Evolutionary conservation across 2,888 invertebrate genomes (phyloP).

Genomic region (Leucoptera coffeella): DNA sequence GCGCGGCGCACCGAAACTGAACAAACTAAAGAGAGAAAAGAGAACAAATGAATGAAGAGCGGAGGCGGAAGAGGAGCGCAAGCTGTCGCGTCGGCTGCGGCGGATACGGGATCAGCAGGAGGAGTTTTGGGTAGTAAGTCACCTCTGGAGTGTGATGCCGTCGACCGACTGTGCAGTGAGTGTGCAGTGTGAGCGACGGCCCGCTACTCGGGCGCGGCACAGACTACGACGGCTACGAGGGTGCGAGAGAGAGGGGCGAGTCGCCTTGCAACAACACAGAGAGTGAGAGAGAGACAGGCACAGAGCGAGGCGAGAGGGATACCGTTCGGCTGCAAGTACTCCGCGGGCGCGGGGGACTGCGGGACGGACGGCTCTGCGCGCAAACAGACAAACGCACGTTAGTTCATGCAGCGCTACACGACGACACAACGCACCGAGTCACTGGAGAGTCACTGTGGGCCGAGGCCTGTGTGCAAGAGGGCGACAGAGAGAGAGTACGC

Average conservation of each 20-base stretch:
- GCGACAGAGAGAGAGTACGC: slow-evolving; percentile 5
- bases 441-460: not conserved
- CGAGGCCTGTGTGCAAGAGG: slow-evolving; percentile 8
- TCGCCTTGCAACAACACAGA: too few relatives aligned
- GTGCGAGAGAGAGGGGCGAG: too few relatives aligned
- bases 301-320: slow-evolving; percentile 11
- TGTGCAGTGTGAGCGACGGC: not conserved
- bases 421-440: slow-evolving; percentile 5
- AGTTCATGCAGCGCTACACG: slow-evolving; percentile 31
- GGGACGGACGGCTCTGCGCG: slow-evolving; percentile 47
- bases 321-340: slow-evolving; percentile 52
- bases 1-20: slow-evolving; percentile 83
- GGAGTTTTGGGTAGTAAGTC: slow-evolving; percentile 70
- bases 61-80: slow-evolving; percentile 5
- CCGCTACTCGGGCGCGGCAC: not conserved
- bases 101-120: slow-evolving; percentile 18
- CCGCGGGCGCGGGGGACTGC: slow-evolving; percentile 48
- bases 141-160: slow-evolving; percentile 30
- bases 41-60: slow-evolving; percentile 24
- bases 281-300: too few relatives aligned
- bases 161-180: too few relatives aligned
- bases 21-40: too few relatives aligned
- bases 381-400: slow-evolving; percentile 43
- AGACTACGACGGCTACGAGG: not conserved
- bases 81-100: not conserved